Evolutionary conservation across 2,888 invertebrate genomes (phyloP).

Genomic region (Omphaloscelis lunosa): DNA sequence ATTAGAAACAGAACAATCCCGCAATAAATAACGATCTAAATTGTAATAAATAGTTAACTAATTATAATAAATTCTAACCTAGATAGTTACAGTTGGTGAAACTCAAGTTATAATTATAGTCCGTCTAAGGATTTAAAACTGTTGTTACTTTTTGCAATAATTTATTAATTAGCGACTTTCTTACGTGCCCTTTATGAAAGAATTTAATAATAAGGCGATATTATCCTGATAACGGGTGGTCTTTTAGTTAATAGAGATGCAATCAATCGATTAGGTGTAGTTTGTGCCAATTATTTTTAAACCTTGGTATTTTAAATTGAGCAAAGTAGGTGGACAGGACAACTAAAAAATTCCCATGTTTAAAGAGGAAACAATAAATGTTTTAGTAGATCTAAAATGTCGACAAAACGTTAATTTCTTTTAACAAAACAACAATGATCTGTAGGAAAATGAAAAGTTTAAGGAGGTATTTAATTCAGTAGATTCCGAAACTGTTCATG

Average conservation of each 20-base stretch:
- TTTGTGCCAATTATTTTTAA: conserved; percentile 7
- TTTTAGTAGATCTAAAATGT: neutral
- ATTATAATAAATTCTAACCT: conserved; percentile 58
- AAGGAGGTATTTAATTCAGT: neutral
- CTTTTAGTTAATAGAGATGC: conserved; percentile 22
- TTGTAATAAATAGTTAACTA: conserved; percentile 56
- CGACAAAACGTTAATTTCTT: neutral
- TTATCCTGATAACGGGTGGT: neutral
- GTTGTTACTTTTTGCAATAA: conserved; percentile 24
- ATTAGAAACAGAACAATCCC: conserved; percentile 42
- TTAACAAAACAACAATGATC: neutral
- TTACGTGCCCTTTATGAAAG: neutral
- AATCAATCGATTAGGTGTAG: conserved; percentile 28
- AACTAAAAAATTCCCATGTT: neutral
- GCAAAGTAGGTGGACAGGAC: neutral
- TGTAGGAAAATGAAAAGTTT: neutral
- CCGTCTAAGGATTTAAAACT: neutral
- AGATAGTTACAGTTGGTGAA: conserved; percentile 23
- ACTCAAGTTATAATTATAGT: conserved; percentile 20
- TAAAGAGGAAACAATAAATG: neutral
- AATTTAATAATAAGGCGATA: conserved; percentile 5
- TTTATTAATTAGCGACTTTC: conserved; percentile 20
- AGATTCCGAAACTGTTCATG: neutral
- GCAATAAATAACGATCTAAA: conserved; percentile 48
- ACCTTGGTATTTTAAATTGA: neutral